Evolutionary conservation across 35 echinoderm and acorn worm species (phyloP).

Genomic region (Acanthaster planci): DNA sequence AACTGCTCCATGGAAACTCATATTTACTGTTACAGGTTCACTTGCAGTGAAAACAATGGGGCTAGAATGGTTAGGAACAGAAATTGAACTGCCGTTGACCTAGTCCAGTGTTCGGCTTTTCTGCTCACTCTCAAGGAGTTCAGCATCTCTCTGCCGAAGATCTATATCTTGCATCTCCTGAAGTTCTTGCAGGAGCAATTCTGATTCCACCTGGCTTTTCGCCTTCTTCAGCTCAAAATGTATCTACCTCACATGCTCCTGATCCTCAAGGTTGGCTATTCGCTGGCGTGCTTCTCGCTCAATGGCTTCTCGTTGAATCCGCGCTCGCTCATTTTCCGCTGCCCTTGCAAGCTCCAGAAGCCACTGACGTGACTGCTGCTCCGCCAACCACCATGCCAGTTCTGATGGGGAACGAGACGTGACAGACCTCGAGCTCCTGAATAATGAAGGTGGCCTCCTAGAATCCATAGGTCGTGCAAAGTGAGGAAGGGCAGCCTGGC

Average conservation of each 20-base stretch:
- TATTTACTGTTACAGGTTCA: background rate
- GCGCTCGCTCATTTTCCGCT: background rate
- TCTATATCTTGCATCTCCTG: background rate
- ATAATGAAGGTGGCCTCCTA: too few species aligned
- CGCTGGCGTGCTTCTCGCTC: too few species aligned
- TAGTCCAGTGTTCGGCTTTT: background rate
- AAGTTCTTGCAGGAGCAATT: background rate
- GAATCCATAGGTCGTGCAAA: too few species aligned
- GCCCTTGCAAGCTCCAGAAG: background rate
- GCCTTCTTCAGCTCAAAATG: too few species aligned
- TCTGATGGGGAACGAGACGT: too few species aligned
- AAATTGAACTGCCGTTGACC: background rate
- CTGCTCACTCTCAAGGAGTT: background rate
- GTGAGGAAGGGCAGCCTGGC: too few species aligned
- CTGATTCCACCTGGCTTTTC: background rate
- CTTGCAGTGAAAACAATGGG: background rate
- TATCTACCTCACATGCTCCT: too few species aligned
- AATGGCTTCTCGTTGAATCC: background rate
- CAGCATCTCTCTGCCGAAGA: background rate
- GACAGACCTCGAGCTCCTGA: too few species aligned
- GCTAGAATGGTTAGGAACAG: background rate
- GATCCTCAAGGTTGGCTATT: too few species aligned
- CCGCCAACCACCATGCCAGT: background rate
- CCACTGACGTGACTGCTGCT: background rate
- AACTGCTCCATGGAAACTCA: background rate